Evolutionary conservation across 1,140 invertebrate genomes (phyloP).

Genomic region (Caenorhabditis remanei): DNA sequence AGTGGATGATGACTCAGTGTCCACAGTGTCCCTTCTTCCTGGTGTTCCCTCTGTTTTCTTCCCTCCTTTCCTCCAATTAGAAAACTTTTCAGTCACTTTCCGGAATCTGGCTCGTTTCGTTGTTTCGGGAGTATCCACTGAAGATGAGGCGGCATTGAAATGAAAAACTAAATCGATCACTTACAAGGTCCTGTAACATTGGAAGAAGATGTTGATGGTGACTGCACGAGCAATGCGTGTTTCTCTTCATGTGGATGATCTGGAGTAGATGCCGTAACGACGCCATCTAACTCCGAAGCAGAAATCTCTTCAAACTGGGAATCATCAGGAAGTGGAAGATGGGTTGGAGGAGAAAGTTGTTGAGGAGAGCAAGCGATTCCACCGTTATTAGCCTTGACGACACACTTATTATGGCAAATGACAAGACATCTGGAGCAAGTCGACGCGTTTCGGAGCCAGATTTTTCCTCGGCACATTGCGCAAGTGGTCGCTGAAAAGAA

Average conservation of each 20-base stretch:
- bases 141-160: neutral
- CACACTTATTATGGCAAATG: constrained; percentile 94
- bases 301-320: constrained; percentile 5
- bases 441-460: constrained; percentile 93
- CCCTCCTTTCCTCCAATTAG: constrained; percentile 60
- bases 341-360: constrained; percentile 1
- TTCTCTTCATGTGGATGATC: constrained; percentile 13
- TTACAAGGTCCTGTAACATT: neutral
- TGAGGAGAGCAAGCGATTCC: constrained; percentile 79
- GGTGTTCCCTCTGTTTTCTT: constrained; percentile 58
- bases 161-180: neutral
- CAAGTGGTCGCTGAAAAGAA: constrained; percentile 51
- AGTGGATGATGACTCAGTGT: neutral
- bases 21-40: constrained; percentile 12
- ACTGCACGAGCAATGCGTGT: constrained; percentile 34
- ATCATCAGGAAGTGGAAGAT: constrained; percentile 22
- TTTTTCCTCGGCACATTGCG: constrained; percentile 81
- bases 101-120: constrained; percentile 55
- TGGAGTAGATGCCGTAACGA: neutral
- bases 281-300: neutral
- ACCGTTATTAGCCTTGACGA: constrained; percentile 86
- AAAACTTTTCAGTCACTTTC: constrained; percentile 69
- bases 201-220: neutral
- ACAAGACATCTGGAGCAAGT: constrained; percentile 89
- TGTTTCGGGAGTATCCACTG: constrained; percentile 67